These are phyloP conservation scores for Leptobrachium leishanense DNA, from an alignment of 2,113 vertebrate genomes.

Conservation along the genomic window DNA sequence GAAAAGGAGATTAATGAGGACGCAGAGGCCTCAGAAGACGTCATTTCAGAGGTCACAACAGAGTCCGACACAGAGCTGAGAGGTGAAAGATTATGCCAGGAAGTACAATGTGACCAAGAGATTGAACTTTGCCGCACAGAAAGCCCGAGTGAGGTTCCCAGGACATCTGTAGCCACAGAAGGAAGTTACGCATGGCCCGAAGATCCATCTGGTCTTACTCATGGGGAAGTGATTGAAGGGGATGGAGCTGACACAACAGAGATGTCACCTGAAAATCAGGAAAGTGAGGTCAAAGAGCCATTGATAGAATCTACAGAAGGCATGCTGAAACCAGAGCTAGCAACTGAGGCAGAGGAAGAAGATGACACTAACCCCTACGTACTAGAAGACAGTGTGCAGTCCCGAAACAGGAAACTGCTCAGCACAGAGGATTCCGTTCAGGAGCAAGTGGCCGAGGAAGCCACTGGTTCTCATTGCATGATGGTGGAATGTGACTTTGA, in stretches of 20 bases:
- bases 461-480: constrained; percentile 33
- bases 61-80: constrained; percentile 28
- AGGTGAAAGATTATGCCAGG: constrained; percentile 27
- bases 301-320: constrained; percentile 2
- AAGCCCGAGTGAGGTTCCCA: constrained; percentile 6
- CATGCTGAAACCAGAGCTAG: constrained; percentile 49
- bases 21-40: constrained; percentile 20
- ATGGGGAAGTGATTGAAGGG: constrained; percentile 14
- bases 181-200: constrained; percentile 6
- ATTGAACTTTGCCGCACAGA: constrained; percentile 40
- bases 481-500: constrained; percentile 72
- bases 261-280: constrained; percentile 35
- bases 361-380: constrained; percentile 65
- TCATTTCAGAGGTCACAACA: background rate
- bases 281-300: background rate
- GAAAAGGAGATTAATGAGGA: constrained; percentile 57
- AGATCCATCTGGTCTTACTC: constrained; percentile 24
- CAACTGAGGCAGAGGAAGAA: constrained; percentile 58
- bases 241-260: constrained; percentile 37
- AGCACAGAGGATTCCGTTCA: constrained; percentile 27
- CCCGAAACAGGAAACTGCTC: constrained; percentile 48
- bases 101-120: constrained; percentile 38
- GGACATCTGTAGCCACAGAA: constrained; percentile 17
- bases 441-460: background rate
- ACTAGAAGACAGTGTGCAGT: constrained; percentile 52